Percentiles rank a stretch among this genome's conserved stretches.
Evolutionary conservation across 2,797 vertebrate genomes (phyloP).

Genomic region (Hypotaenidia okinawae): DNA sequence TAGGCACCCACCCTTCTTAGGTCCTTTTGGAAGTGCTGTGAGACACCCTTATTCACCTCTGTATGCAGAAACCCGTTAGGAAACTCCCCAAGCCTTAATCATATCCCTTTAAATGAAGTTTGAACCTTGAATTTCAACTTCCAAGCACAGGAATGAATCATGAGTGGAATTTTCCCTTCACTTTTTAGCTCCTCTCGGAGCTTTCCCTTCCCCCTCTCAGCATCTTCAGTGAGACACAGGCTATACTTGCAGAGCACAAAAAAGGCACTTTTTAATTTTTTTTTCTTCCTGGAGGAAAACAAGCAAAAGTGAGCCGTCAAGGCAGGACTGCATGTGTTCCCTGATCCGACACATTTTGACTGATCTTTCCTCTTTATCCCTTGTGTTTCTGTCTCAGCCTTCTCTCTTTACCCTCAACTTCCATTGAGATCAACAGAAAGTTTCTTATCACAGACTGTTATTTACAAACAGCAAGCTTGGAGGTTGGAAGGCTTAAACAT

Average conservation of each 20-base stretch:
- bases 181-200: not conserved
- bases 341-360: slow-evolving; percentile 24
- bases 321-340: not conserved
- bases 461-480: not conserved
- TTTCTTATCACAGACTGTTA: not conserved
- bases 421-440: not conserved
- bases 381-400: not conserved
- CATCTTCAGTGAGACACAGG: not conserved
- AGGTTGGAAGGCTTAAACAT: not conserved
- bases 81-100: not conserved
- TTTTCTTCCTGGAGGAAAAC: not conserved
- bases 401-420: not conserved
- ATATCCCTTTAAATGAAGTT: not conserved
- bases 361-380: not conserved
- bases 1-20: not conserved
- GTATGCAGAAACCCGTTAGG: not conserved
- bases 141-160: slow-evolving; percentile 8
- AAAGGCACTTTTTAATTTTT: not conserved
- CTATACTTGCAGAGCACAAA: not conserved
- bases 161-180: slow-evolving; percentile 35
- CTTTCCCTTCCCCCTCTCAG: not conserved
- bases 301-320: not conserved
- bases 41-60: not conserved
- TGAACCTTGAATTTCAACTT: not conserved
- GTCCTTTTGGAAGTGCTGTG: not conserved